Conservation (phyloP, 2,888 invertebrate genomes). For the Tipula lateralis region DNA sequence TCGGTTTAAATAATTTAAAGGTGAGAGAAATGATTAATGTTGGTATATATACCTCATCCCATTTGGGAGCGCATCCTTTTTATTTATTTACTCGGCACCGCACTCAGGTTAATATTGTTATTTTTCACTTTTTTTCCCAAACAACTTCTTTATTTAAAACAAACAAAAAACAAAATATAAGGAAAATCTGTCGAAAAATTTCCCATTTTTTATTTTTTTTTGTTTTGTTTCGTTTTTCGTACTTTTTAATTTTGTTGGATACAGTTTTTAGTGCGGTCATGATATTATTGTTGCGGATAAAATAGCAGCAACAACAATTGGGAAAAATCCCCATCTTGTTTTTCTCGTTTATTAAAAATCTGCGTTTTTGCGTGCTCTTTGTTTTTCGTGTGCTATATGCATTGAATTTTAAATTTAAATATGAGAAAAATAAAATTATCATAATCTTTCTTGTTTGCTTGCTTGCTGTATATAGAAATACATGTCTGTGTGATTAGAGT, state of each 20-base stretch:
- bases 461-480: background rate
- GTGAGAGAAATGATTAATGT: slow-evolving; percentile 11
- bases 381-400: background rate
- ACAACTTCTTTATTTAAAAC: background rate
- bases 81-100: background rate
- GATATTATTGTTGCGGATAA: slow-evolving; percentile 24
- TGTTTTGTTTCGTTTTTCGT: background rate
- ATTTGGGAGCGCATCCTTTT: background rate
- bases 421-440: background rate
- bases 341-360: background rate
- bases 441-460: background rate
- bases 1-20: background rate
- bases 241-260: background rate
- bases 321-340: background rate
- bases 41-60: background rate
- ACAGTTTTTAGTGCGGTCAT: background rate
- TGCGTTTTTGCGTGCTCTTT: background rate
- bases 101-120: background rate
- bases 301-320: background rate
- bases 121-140: slow-evolving; percentile 3
- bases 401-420: background rate
- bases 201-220: background rate
- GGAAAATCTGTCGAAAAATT: background rate
- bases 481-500: background rate
- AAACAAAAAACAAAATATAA: background rate